Percentiles rank a stretch among this genome's conserved stretches.
Evolutionary conservation across 2,888 invertebrate genomes (phyloP).

Genomic region (Abrostola tripartita): DNA sequence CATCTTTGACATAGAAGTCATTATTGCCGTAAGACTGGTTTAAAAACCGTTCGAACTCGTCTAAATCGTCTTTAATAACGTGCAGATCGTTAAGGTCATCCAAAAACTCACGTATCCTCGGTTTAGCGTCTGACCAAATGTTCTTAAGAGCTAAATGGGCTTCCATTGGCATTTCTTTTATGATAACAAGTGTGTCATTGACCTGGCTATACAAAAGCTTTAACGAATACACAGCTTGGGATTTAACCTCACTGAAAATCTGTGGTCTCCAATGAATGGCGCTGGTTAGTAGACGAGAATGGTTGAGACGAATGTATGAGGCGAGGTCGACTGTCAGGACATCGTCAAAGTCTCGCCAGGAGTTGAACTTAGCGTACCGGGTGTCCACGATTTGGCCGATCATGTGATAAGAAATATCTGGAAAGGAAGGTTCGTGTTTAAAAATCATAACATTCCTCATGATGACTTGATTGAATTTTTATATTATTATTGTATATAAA

Average conservation of each 20-base stretch:
- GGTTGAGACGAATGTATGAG: conserved; percentile 94
- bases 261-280: conserved; percentile 94
- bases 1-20: conserved; percentile 94
- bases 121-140: conserved; percentile 93
- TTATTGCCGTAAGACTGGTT: conserved; percentile 94
- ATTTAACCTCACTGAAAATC: conserved; percentile 87
- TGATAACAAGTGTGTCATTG: conserved; percentile 79
- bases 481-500: too few species aligned
- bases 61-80: conserved; percentile 92
- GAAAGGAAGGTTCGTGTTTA: conserved; percentile 22
- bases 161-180: conserved; percentile 90
- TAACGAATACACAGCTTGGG: conserved; percentile 70
- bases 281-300: conserved; percentile 94
- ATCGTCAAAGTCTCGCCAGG: conserved; percentile 95
- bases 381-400: conserved; percentile 93
- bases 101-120: conserved; percentile 91
- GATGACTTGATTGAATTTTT: too few species aligned
- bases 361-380: conserved; percentile 92
- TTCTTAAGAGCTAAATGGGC: conserved; percentile 90
- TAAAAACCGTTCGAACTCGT: conserved; percentile 90
- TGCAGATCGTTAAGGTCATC: conserved; percentile 92
- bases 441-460: too few species aligned
- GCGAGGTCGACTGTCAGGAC: conserved; percentile 92
- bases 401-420: conserved; percentile 89
- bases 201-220: conserved; percentile 80